Conservation (phyloP, 2,113 vertebrate genomes). For the Urocolius indicus region DNA sequence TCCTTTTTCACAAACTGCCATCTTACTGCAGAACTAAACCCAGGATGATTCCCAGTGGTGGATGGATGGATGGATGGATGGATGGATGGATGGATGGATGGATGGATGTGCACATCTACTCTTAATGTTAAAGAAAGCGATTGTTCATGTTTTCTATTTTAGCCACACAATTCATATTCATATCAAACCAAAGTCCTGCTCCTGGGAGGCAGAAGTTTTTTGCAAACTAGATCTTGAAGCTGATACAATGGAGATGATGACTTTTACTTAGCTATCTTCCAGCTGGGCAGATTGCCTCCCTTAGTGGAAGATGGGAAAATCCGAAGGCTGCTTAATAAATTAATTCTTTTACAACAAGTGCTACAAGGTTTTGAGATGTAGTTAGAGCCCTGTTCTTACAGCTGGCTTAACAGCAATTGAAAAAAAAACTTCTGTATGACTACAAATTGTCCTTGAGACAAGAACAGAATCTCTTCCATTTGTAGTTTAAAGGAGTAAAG, state of each 20-base stretch:
- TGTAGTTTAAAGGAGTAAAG: background rate
- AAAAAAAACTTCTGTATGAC: background rate
- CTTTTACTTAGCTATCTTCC: background rate
- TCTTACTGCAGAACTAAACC: background rate
- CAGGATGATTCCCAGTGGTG: background rate
- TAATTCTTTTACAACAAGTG: background rate
- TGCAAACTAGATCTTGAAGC: background rate
- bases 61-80: background rate
- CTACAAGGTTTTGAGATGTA: background rate
- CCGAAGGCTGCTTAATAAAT: background rate
- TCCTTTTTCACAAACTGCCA: background rate
- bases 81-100: background rate
- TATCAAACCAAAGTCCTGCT: background rate
- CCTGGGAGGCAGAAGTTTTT: background rate
- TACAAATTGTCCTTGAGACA: slow-evolving; percentile 2
- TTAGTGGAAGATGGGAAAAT: background rate
- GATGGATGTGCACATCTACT: background rate
- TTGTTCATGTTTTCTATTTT: background rate
- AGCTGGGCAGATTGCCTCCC: background rate
- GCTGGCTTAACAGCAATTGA: background rate
- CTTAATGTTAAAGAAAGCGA: background rate
- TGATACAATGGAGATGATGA: background rate
- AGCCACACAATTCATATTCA: background rate
- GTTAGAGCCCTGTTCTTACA: background rate
- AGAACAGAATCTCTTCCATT: background rate